phyloP scores from a whole-genome alignment of 1,140 invertebrate species.

The Drosophila miranda region DNA sequence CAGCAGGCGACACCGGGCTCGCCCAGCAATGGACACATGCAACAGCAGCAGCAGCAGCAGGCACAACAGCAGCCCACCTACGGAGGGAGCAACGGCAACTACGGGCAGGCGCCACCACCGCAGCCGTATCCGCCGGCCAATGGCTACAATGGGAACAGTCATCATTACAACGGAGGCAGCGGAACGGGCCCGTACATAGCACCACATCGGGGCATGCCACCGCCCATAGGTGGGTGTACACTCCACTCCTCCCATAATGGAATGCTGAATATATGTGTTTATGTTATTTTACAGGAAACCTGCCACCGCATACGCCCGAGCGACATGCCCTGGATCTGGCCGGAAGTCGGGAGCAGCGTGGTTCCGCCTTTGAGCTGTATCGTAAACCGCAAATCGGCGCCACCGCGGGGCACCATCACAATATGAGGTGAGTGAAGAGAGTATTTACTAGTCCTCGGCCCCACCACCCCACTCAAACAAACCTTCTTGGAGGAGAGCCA shows the following conservation, averaged over 20 bases:
- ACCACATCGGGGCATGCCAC: slow-evolving; percentile 83
- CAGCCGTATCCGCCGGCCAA: slow-evolving; percentile 60
- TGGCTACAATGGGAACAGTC: slow-evolving; percentile 76
- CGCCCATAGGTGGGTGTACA: slow-evolving; percentile 63
- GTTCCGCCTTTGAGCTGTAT: slow-evolving; percentile 97
- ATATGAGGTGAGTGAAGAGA: slow-evolving; percentile 86
- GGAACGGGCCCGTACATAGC: slow-evolving; percentile 82
- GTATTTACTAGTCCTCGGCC: neutral
- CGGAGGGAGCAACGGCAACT: slow-evolving; percentile 59
- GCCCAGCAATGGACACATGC: slow-evolving; percentile 52
- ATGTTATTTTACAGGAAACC: slow-evolving; percentile 50
- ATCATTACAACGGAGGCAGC: slow-evolving; percentile 79
- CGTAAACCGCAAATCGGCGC: slow-evolving; percentile 89
- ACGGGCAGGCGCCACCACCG: slow-evolving; percentile 65
- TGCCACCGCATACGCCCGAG: slow-evolving; percentile 76
- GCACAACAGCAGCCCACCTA: slow-evolving; percentile 66
- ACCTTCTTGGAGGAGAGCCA: slow-evolving; percentile 13
- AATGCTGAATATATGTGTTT: neutral
- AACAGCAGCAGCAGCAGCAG: slow-evolving; percentile 51
- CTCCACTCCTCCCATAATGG: neutral
- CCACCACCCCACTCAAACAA: neutral
- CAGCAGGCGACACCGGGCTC: slow-evolving; percentile 75
- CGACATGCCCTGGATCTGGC: slow-evolving; percentile 87
- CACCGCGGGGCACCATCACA: slow-evolving; percentile 85
- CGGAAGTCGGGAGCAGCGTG: slow-evolving; percentile 93